Evolutionary conservation across 2,113 vertebrate species (phyloP).

Genomic region (Podarcis raffonei): DNA sequence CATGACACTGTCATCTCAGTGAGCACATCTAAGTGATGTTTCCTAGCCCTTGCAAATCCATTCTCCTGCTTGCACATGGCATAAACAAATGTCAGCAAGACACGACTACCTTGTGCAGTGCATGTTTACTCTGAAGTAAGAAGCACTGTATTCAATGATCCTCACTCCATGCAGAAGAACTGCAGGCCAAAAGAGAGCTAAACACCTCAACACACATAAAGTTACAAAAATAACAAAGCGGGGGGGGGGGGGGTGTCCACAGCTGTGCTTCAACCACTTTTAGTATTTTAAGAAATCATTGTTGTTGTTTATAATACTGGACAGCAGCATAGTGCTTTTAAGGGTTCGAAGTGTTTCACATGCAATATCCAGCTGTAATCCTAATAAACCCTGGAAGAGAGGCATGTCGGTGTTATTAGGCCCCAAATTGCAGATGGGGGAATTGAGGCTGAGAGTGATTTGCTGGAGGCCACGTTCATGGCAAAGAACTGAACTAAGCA

Average conservation of each 20-base stretch:
- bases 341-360: not conserved
- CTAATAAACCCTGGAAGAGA: not conserved
- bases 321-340: too few species aligned
- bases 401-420: too few species aligned
- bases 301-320: not conserved
- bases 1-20: constrained; percentile 27
- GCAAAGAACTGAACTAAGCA: too few species aligned
- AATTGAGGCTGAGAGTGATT: not conserved
- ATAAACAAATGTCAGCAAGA: not conserved
- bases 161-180: too few species aligned
- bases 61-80: not conserved
- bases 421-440: not conserved
- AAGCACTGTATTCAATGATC: not conserved
- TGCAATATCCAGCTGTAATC: not conserved
- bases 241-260: not conserved
- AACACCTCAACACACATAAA: not conserved
- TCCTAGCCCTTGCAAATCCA: constrained; percentile 31
- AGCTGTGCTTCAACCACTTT: accelerated
- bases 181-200: not conserved
- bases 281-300: not conserved
- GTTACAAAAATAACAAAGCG: accelerated
- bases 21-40: constrained; percentile 42
- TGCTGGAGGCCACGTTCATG: too few species aligned
- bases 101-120: too few species aligned
- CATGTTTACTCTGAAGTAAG: not conserved